Conservation (phyloP, 2,797 vertebrate genomes). For the Vireo griseus region DNA sequence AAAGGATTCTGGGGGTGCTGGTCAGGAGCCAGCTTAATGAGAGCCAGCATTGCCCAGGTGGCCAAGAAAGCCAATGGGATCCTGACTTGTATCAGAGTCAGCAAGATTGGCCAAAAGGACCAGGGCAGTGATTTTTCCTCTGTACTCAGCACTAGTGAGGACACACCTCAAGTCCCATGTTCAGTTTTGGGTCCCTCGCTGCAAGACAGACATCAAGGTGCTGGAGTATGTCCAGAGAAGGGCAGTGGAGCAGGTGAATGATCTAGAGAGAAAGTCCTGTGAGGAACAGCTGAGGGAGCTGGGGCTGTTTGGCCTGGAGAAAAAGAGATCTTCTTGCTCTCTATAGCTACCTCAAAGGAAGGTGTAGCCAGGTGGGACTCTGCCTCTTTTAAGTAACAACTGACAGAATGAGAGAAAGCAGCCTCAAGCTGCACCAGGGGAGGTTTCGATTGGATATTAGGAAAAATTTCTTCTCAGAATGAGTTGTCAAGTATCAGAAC, state of each 20-base stretch:
- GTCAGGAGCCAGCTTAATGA: fast-evolving
- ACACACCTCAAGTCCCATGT: fast-evolving
- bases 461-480: not conserved
- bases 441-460: not conserved
- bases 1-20: not conserved
- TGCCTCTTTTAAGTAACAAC: not conserved
- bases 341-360: not conserved
- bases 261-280: not conserved
- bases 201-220: not conserved
- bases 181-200: not conserved
- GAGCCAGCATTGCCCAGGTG: not conserved
- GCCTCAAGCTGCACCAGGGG: not conserved
- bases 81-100: not conserved
- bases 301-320: not conserved
- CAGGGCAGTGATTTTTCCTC: not conserved
- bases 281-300: not conserved
- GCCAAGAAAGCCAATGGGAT: not conserved
- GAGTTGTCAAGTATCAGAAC: not conserved
- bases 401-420: not conserved
- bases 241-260: not conserved
- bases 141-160: fast-evolving
- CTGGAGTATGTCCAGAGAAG: not conserved
- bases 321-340: not conserved
- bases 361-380: not conserved
- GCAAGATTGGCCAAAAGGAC: not conserved